phyloP scores from a whole-genome alignment of 2,888 invertebrate genomes.

The Dolichomitus sp. region DNA sequence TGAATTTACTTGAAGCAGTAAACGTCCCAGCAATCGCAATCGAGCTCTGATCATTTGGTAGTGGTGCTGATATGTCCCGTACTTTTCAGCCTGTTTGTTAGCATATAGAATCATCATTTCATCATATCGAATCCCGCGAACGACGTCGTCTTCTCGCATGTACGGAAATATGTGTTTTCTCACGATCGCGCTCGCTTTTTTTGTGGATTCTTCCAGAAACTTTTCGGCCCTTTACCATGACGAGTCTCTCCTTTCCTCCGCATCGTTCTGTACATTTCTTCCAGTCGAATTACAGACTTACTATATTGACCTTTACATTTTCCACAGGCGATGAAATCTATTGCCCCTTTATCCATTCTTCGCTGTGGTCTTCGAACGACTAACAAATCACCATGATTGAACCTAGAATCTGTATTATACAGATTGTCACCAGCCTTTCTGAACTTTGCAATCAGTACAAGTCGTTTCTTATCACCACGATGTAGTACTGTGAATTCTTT shows the following conservation, averaged over 20 bases:
- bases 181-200: conserved; percentile 51
- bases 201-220: conserved; percentile 54
- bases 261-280: conserved; percentile 46
- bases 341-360: conserved; percentile 33
- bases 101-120: conserved; percentile 63
- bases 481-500: conserved; percentile 54
- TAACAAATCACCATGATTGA: conserved; percentile 51
- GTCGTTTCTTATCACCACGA: conserved; percentile 34
- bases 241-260: conserved; percentile 43
- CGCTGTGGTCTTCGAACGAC: conserved; percentile 56
- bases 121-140: conserved; percentile 61
- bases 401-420: conserved; percentile 43
- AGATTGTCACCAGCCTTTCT: conserved; percentile 54
- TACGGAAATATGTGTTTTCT: conserved; percentile 61
- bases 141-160: conserved; percentile 62
- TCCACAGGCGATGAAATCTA: conserved; percentile 41
- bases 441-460: conserved; percentile 42
- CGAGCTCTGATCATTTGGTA: conserved; percentile 64
- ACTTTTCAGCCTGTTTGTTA: conserved; percentile 62
- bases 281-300: conserved; percentile 47
- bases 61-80: conserved; percentile 56
- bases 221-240: conserved; percentile 54
- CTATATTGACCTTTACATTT: conserved; percentile 59
- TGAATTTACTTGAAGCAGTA: conserved; percentile 52
- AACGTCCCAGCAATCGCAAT: conserved; percentile 64